Conservation (phyloP, 2,888 invertebrate species). For the Anagyrus pseudococci region DNA sequence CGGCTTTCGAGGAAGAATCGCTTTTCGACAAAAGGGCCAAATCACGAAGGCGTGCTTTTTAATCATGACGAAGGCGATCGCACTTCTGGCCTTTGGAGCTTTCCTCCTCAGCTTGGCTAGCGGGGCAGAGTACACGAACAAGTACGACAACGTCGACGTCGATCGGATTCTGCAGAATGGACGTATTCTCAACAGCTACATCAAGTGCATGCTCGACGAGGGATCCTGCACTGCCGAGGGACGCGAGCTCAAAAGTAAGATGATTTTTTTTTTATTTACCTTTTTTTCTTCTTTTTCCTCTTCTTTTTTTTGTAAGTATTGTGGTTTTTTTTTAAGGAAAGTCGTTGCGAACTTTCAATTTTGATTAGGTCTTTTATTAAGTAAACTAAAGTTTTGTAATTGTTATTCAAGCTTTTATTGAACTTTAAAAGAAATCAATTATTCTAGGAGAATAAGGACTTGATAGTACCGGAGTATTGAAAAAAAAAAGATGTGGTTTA, state of each 20-base stretch:
- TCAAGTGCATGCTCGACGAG: conserved; percentile 69
- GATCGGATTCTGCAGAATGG: conserved; percentile 67
- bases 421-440: background rate
- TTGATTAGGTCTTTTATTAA: too few species aligned
- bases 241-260: conserved; percentile 69
- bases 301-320: too few species aligned
- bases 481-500: too few species aligned
- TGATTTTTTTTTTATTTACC: background rate
- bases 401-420: background rate
- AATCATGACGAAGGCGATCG: background rate
- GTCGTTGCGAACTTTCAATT: too few species aligned
- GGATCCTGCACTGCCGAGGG: conserved; percentile 69
- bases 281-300: background rate
- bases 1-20: background rate
- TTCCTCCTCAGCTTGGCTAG: background rate
- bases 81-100: background rate
- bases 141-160: conserved; percentile 68
- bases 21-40: background rate
- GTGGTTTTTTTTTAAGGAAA: too few species aligned
- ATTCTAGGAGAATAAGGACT: too few species aligned
- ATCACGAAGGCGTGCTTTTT: background rate
- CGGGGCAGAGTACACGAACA: conserved; percentile 60
- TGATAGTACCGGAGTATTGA: too few species aligned
- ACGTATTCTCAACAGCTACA: conserved; percentile 68
- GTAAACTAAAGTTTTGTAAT: too few species aligned